Evolutionary conservation across 2,797 vertebrate species (phyloP).

Genomic region (Pantherophis vulpinus): DNA sequence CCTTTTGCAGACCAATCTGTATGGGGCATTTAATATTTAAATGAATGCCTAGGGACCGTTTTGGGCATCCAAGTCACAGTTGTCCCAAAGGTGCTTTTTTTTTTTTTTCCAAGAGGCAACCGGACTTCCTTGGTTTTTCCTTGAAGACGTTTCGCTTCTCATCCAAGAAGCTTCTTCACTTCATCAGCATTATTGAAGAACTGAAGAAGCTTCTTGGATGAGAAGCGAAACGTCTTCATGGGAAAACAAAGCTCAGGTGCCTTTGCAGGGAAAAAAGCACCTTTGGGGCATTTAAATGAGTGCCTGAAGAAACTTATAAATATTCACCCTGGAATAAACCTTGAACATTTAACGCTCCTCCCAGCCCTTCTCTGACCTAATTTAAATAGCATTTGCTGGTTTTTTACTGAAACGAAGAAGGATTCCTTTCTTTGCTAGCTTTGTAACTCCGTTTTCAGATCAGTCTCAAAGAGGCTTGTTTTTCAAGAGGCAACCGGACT

Average conservation of each 20-base stretch:
- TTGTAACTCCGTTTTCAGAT: neutral
- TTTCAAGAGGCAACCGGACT: too few species aligned
- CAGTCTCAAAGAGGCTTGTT: too few species aligned
- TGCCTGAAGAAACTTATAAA: neutral
- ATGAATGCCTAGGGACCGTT: too few species aligned
- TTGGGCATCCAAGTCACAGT: neutral
- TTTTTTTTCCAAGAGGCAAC: neutral
- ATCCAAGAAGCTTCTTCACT: neutral
- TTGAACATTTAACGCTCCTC: neutral
- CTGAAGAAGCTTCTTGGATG: too few species aligned
- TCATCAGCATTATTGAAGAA: too few species aligned
- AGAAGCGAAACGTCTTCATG: neutral
- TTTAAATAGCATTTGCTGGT: neutral
- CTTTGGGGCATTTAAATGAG: neutral
- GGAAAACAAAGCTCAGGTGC: too few species aligned
- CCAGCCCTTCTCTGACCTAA: neutral
- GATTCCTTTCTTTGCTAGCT: neutral
- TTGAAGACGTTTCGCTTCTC: neutral
- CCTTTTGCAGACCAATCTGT: neutral
- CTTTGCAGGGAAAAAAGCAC: too few species aligned
- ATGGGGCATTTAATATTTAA: neutral
- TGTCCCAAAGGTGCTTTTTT: too few species aligned
- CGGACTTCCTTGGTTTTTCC: neutral
- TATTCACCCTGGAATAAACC: too few species aligned
- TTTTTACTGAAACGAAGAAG: too few species aligned